Base-by-base conservation (phyloP, 2,888 invertebrate genomes). In the Phanerotoma sp. region DNA sequence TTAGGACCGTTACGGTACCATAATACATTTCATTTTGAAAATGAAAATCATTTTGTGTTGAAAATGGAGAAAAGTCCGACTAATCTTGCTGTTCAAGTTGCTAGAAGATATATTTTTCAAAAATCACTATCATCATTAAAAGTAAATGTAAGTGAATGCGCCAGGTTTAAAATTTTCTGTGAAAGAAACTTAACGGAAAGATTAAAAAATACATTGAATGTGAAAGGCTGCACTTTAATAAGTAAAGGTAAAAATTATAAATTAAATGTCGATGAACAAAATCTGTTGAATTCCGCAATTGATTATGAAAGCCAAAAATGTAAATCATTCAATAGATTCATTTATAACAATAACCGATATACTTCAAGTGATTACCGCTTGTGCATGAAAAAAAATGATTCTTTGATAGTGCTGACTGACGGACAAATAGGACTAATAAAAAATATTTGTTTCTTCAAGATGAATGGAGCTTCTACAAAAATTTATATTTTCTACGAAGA, bases 11-110 rank as follows among this genome's bases (percentile, higher is more conserved):
- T 54, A 35, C 50, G 50, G 53, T 28, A 45, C 4, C 47, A 44
- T 13, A 48, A 51, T 4, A 51, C 3, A 51, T 2, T 56, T 52
- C 25, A 21, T 22, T 56, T 56, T 41, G 52, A 56, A 35, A 48
- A 35, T 32, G 41, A 51, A 51, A 51, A 51, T 35, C 9, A n/a
- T 30, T 30, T 30, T n/a, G 9, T 22, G n/a, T 52, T 13, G 4
- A 44, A 21, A 30, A 6, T 52, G 33, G 21, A 52, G 22, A 52
- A 21, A 25, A 52, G 52, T 37, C 52, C 38, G 13, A 18, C 25
- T 28, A 45, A 28, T 25, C 30, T 52, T 11, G 21, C 25, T 45
- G 9, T 37, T 33, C 45, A 52, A 52, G 35, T 51, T 35, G 25
- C 44, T 4, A 42, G 20, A 22, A 42, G 13, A 44, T 44, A 44